Conservation (phyloP, 2,797 vertebrate species). For the Sebastes aleutianus region DNA sequence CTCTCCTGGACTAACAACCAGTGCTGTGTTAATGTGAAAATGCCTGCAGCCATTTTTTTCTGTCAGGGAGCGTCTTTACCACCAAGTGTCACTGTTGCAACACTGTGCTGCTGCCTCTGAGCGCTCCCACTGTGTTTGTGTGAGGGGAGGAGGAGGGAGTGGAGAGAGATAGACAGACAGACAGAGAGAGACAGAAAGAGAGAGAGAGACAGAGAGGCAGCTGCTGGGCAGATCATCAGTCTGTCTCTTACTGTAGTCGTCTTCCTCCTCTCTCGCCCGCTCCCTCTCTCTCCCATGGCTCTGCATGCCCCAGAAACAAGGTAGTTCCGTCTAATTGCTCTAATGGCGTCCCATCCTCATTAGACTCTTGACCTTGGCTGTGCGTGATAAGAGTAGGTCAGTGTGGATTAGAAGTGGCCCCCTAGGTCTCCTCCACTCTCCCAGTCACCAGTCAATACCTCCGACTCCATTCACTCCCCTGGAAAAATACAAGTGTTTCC, state of each 20-base stretch:
- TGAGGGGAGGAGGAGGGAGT: constrained; percentile 13
- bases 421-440: constrained; percentile 62
- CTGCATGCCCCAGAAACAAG: constrained; percentile 74
- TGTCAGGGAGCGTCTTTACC: constrained; percentile 46
- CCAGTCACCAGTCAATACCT: constrained; percentile 66
- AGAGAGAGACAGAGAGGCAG: constrained; percentile 35
- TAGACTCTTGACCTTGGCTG: constrained; percentile 82
- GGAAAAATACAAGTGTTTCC: constrained; percentile 40
- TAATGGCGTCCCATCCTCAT: constrained; percentile 80
- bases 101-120: constrained; percentile 30
- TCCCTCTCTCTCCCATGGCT: constrained; percentile 43
- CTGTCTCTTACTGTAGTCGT: constrained; percentile 59
- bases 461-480: constrained; percentile 44
- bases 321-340: constrained; percentile 78
- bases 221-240: constrained; percentile 57
- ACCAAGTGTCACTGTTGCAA: constrained; percentile 79
- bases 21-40: background rate
- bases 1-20: background rate
- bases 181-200: constrained; percentile 7
- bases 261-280: background rate
- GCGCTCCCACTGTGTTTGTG: background rate
- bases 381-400: constrained; percentile 76
- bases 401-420: constrained; percentile 73
- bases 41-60: constrained; percentile 18
- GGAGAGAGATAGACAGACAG: background rate